Conservation (phyloP, 1,140 invertebrate genomes). For the Xylocopa sonorina region DNA sequence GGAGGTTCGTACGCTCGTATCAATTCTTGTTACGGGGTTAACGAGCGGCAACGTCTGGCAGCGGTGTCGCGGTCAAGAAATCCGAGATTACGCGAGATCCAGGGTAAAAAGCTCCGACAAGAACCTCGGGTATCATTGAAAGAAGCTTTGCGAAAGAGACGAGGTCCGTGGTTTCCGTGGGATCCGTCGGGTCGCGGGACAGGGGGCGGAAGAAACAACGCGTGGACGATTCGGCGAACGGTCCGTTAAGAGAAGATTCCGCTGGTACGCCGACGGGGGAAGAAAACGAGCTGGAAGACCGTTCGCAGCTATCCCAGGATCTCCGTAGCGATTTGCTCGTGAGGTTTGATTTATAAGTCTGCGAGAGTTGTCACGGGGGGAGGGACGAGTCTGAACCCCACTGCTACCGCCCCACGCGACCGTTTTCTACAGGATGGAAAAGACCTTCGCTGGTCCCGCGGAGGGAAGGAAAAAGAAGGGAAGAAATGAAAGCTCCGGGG, state of each 20-base stretch:
- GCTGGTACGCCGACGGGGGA: background rate
- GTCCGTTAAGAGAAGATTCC: conserved; percentile 1
- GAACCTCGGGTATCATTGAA: conserved; percentile 2
- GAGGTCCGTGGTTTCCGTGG: background rate
- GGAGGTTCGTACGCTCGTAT: background rate
- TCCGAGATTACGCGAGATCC: background rate
- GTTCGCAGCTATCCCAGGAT: conserved; percentile 54
- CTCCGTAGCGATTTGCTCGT: conserved; percentile 68
- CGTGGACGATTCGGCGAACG: conserved; percentile 14
- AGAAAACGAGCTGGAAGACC: conserved; percentile 46
- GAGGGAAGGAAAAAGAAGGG: background rate
- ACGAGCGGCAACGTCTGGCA: background rate
- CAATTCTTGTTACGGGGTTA: background rate
- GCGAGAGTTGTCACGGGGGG: conserved; percentile 50
- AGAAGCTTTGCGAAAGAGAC: conserved; percentile 1
- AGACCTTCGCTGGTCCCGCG: background rate
- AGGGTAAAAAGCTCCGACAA: conserved; percentile 9
- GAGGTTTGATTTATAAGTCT: conserved; percentile 76
- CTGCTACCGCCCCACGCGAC: background rate
- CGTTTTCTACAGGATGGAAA: conserved; percentile 27
- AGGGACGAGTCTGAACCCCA: conserved; percentile 23
- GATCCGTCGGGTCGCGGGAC: too few relatives aligned
- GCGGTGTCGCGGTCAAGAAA: background rate
- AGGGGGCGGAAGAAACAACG: conserved; percentile 15
- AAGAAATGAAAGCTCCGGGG: conserved; percentile 6